These are phyloP conservation scores for Isichthys henryi DNA, from an alignment of 2,113 vertebrate genomes.

Conservation along the genomic window DNA sequence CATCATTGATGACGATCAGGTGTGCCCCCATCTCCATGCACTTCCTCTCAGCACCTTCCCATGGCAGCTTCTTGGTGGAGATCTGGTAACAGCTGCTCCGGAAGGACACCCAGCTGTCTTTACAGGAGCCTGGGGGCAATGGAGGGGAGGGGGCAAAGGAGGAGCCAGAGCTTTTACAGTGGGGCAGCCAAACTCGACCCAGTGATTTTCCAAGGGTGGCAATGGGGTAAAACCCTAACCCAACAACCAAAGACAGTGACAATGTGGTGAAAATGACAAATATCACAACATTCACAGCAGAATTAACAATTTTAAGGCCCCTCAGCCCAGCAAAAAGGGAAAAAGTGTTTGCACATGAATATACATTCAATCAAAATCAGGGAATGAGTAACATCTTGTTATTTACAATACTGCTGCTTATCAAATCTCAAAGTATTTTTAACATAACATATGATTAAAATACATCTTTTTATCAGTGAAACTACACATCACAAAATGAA, in stretches of 20 bases:
- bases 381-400: not conserved
- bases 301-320: not conserved
- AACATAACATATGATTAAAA: too few species aligned
- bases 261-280: not conserved
- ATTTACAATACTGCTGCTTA: not conserved
- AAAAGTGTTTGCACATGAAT: not conserved
- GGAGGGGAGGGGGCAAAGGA: not conserved
- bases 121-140: not conserved
- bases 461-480: too few species aligned
- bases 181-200: not conserved
- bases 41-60: not conserved
- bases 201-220: not conserved
- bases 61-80: not conserved
- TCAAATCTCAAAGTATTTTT: not conserved
- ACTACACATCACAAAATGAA: too few species aligned
- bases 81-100: constrained; percentile 1
- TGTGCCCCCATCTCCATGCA: not conserved
- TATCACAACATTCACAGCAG: not conserved
- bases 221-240: not conserved
- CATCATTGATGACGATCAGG: not conserved
- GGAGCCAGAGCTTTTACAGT: not conserved
- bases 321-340: not conserved
- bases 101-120: not conserved
- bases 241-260: not conserved
- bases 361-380: not conserved